Conservation (phyloP, 1,140 invertebrate genomes). For the Caerostris extrusa region DNA sequence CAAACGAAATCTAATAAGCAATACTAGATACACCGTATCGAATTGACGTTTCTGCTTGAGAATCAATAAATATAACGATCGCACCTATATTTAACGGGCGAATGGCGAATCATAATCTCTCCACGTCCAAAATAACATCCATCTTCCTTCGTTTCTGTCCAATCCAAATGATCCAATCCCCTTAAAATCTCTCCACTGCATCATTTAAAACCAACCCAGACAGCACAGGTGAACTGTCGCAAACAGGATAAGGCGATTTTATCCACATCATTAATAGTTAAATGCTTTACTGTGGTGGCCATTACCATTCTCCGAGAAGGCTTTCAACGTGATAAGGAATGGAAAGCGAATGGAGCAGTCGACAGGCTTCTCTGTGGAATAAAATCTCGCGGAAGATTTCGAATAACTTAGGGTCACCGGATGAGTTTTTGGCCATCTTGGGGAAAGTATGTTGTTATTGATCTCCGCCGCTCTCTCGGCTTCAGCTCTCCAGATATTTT, state of each 20-base stretch:
- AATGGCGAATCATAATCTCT: neutral
- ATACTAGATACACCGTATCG: neutral
- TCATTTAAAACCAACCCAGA: conserved; percentile 3
- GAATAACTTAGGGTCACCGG: neutral
- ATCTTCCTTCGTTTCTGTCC: neutral
- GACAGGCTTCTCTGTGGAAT: neutral
- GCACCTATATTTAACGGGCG: neutral
- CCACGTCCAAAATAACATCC: neutral
- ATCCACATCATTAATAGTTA: conserved; percentile 26
- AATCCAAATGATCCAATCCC: conserved; percentile 11
- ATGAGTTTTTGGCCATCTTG: neutral
- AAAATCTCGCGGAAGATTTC: neutral
- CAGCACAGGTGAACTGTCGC: neutral
- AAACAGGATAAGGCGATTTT: conserved; percentile 25
- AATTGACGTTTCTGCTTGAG: neutral
- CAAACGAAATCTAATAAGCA: neutral
- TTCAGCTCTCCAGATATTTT: neutral
- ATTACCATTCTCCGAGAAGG: neutral
- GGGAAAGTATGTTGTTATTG: neutral
- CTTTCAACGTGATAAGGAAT: conserved; percentile 31
- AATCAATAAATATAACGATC: neutral
- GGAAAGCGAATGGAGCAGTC: neutral
- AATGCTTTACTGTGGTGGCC: neutral
- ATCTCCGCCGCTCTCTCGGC: neutral
- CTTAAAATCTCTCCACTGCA: neutral